Evolutionary conservation across 1,140 invertebrate genomes (phyloP).

Genomic region (Philaenus spumarius): DNA sequence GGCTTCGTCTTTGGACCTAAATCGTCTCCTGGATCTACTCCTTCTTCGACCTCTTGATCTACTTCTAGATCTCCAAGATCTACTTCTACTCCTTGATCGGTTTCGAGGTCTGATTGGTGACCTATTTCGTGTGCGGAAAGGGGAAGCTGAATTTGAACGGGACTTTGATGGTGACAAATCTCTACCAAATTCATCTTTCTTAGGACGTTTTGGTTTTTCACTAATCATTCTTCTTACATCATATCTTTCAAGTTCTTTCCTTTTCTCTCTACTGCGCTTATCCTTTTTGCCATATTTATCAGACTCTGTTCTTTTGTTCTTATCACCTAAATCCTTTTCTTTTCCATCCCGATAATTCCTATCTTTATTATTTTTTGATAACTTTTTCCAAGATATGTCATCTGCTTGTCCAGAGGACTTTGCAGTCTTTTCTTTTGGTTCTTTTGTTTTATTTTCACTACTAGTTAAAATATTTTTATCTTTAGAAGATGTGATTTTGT

Average conservation of each 20-base stretch:
- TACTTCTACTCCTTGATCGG: slow-evolving; percentile 25
- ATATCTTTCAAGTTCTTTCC: slow-evolving; percentile 73
- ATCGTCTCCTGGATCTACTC: slow-evolving; percentile 18
- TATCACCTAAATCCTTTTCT: slow-evolving; percentile 38
- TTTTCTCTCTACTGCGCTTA: slow-evolving; percentile 56
- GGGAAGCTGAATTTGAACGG: slow-evolving; percentile 23
- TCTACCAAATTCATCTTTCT: slow-evolving; percentile 72
- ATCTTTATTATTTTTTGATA: slow-evolving; percentile 70
- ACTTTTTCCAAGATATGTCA: slow-evolving; percentile 65
- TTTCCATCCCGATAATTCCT: slow-evolving; percentile 70
- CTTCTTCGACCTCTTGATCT: slow-evolving; percentile 24
- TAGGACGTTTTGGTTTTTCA: slow-evolving; percentile 54
- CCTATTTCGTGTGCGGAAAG: slow-evolving; percentile 27
- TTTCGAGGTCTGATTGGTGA: neutral
- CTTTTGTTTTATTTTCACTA: slow-evolving; percentile 30
- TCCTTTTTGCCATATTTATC: slow-evolving; percentile 39
- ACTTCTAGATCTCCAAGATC: slow-evolving; percentile 30
- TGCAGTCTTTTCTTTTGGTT: slow-evolving; percentile 40
- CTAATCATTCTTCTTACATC: slow-evolving; percentile 70
- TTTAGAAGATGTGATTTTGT: slow-evolving; percentile 38
- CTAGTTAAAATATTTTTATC: slow-evolving; percentile 26
- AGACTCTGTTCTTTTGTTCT: slow-evolving; percentile 36
- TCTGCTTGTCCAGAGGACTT: slow-evolving; percentile 28
- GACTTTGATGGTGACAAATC: slow-evolving; percentile 48
- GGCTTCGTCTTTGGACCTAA: slow-evolving; percentile 10